Percentiles rank a stretch among this genome's conserved stretches.
Conservation (phyloP, 1,140 invertebrate genomes). For the Megalonaias nervosa region DNA sequence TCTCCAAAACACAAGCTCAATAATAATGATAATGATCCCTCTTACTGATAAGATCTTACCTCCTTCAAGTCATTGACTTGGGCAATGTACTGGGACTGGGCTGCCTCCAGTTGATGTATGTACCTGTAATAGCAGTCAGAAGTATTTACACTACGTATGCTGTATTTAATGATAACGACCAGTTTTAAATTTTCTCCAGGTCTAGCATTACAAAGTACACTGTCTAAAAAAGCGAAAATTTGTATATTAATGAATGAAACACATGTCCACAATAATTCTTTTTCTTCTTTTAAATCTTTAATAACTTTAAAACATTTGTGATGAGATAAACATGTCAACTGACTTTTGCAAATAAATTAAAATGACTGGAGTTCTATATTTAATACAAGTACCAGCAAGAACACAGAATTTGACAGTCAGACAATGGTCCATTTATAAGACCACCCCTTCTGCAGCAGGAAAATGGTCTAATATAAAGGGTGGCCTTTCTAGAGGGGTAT, state of each 20-base stretch:
- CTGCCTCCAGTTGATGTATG: slow-evolving; percentile 86
- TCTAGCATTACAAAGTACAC: not conserved
- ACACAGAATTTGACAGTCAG: too few species aligned
- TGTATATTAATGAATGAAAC: too few species aligned
- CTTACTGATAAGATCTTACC: slow-evolving; percentile 71
- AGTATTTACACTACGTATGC: not conserved
- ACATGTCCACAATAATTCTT: not conserved
- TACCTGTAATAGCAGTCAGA: slow-evolving; percentile 73
- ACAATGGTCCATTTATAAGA: too few species aligned
- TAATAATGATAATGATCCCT: slow-evolving; percentile 7
- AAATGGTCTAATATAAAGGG: too few species aligned
- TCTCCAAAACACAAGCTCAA: slow-evolving; percentile 27
- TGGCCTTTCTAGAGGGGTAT: too few species aligned
- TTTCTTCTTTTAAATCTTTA: not conserved
- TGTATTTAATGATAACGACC: not conserved
- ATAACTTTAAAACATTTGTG: not conserved
- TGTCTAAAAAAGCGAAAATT: too few species aligned
- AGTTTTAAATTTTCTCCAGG: slow-evolving; percentile 2
- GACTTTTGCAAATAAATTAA: too few species aligned
- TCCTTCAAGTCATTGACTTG: slow-evolving; percentile 91
- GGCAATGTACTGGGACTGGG: slow-evolving; percentile 84
- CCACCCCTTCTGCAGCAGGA: too few species aligned
- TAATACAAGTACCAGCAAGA: too few species aligned
- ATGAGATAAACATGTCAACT: too few species aligned
- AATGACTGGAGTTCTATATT: too few species aligned